These are phyloP conservation scores for Penaeus japonicus DNA, from an alignment of 1,140 invertebrate genomes.

Conservation along the genomic window DNA sequence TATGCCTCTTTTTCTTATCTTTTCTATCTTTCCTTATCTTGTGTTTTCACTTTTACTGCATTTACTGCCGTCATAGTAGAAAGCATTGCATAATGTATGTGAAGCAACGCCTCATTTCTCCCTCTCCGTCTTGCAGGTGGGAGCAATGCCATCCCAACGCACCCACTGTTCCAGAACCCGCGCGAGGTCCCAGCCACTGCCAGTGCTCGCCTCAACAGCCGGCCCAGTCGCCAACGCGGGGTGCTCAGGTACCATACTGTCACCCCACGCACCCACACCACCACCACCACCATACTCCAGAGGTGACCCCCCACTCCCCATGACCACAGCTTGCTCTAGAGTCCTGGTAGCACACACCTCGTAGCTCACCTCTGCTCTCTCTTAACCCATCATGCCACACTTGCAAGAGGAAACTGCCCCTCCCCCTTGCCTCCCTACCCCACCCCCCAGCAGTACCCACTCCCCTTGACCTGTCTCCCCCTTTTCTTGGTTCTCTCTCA, in stretches of 20 bases:
- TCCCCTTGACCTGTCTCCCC: not conserved
- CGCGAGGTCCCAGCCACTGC: slow-evolving; percentile 48
- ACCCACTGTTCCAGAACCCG: slow-evolving; percentile 58
- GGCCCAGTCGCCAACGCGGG: slow-evolving; percentile 51
- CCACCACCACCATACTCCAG: slow-evolving; percentile 58
- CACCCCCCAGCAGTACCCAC: not conserved
- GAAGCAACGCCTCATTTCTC: not conserved
- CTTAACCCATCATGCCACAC: not conserved
- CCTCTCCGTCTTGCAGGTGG: slow-evolving; percentile 26
- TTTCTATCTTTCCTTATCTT: no score
- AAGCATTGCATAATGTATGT: not conserved
- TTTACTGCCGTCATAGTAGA: no score
- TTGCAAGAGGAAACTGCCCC: not conserved
- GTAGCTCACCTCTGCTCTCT: not conserved
- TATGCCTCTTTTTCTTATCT: no score
- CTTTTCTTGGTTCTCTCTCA: not conserved
- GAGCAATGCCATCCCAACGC: slow-evolving; percentile 53
- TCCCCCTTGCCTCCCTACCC: not conserved
- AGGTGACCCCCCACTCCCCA: slow-evolving; percentile 50
- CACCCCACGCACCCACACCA: slow-evolving; percentile 56
- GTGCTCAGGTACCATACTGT: slow-evolving; percentile 58
- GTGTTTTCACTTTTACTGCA: no score
- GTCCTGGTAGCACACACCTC: not conserved
- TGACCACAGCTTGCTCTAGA: not conserved
- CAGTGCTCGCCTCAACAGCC: slow-evolving; percentile 33